Evolutionary conservation across 2,113 vertebrate species (phyloP), one percentile per base, ranked within the genome.

Genomic region (Noctilio leporinus): DNA sequence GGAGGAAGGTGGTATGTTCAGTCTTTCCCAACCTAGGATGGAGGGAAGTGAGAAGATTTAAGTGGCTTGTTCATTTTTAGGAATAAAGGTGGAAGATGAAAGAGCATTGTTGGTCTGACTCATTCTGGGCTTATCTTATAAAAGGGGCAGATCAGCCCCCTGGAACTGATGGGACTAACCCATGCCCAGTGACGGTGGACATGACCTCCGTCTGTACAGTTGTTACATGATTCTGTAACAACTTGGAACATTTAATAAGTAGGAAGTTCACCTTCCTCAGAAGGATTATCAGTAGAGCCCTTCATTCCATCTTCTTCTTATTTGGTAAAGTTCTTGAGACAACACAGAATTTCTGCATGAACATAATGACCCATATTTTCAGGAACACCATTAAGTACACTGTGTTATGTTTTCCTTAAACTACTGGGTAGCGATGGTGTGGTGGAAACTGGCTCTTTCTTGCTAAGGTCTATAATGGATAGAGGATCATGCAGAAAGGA

Each of bases 151-250:
- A 69, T 43, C 11, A 85, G 43, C 26, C 14, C 33, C 51, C 11
- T 30, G 43, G 24, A 64, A 24, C 10, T 55, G 17, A 55, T 33
- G 33, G 30, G 57, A 57, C 20, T 47, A 26, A 7, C 28, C 16
- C 0, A 0, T 26, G 33, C 75, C 62, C n/a, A 4, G 10, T 17
- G 35, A 30, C 10, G n/a, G 15, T 57, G 22, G 28, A 10, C 11
- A 5, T 15, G 75, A 62, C 49, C 69, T 80, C n/a, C n/a, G n/a
- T n/a, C n/a, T n/a, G n/a, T n/a, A n/a, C n/a, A n/a, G n/a, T n/a
- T n/a, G n/a, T n/a, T n/a, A n/a, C n/a, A n/a, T n/a, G 7, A 49
- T 28, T 49, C 64, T 35, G 26, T 28, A 72, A 57, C n/a, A 88
- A 38, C 30, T 16, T 40, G 59, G 93, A 49, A 76, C 30, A 51